Evolutionary conservation across 2,113 vertebrate genomes (phyloP).

Genomic region (Phoenicopterus ruber): DNA sequence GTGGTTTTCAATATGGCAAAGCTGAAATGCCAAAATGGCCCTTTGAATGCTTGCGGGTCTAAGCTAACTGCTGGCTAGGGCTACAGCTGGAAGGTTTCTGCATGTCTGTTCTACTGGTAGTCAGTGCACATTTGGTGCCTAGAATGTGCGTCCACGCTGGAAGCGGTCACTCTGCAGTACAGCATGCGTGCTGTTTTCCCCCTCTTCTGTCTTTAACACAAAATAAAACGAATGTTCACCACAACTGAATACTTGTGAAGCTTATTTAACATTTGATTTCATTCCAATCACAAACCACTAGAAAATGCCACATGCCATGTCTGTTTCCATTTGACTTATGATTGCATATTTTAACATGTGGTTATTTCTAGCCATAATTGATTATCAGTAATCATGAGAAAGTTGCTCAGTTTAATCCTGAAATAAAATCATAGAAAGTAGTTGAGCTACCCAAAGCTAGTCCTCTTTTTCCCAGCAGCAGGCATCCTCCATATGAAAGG

Average conservation of each 20-base stretch:
- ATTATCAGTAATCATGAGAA: not conserved
- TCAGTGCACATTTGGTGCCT: not conserved
- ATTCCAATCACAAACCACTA: not conserved
- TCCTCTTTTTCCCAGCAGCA: not conserved
- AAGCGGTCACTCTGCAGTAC: not conserved
- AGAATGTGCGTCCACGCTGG: rapidly evolving
- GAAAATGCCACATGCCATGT: not conserved
- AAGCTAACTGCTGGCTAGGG: not conserved
- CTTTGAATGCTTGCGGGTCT: not conserved
- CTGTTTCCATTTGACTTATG: not conserved
- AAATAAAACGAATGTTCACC: not conserved
- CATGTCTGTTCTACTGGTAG: not conserved
- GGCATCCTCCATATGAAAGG: not conserved
- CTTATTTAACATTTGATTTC: not conserved
- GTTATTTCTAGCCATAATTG: not conserved
- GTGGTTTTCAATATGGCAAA: not conserved
- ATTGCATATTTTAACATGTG: not conserved
- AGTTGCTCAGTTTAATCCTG: not conserved
- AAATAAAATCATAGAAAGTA: not conserved
- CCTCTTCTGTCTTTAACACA: not conserved
- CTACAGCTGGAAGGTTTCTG: not conserved
- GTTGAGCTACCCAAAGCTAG: not conserved
- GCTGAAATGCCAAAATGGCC: not conserved
- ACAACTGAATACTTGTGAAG: not conserved
- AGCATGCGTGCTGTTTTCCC: not conserved